A percentile compares a stretch with the other conserved stretches of the same genome.
These are phyloP conservation scores for Mesoclemmys tuberculata DNA, from an alignment of 2,113 vertebrate species.

Conservation along the genomic window DNA sequence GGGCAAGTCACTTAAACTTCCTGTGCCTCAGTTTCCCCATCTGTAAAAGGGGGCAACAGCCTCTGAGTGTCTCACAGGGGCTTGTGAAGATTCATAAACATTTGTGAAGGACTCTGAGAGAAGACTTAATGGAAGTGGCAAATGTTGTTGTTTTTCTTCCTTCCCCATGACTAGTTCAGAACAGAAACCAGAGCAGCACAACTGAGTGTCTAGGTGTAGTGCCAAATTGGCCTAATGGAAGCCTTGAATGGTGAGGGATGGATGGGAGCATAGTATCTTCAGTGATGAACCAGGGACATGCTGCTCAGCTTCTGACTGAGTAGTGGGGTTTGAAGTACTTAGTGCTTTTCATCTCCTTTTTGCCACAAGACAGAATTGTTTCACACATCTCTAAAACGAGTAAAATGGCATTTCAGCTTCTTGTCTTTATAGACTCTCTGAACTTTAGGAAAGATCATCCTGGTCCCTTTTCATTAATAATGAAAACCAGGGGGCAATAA, in stretches of 20 bases:
- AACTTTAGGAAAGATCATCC: constrained; percentile 90
- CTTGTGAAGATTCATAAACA: too few relatives aligned
- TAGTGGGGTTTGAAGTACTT: not conserved
- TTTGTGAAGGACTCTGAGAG: not conserved
- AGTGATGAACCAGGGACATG: too few relatives aligned
- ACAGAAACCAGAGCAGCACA: too few relatives aligned
- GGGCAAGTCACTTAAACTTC: not conserved
- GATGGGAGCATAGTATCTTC: too few relatives aligned
- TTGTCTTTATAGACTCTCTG: constrained; percentile 89
- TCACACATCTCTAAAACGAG: constrained; percentile 85
- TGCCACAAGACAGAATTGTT: constrained; percentile 82
- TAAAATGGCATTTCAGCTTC: constrained; percentile 87
- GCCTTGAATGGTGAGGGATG: not conserved
- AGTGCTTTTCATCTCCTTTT: constrained; percentile 44
- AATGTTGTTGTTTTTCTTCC: too few relatives aligned
- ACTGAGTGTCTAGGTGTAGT: too few relatives aligned
- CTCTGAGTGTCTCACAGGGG: not conserved
- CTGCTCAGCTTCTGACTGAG: not conserved
- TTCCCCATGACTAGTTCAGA: too few relatives aligned
- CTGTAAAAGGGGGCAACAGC: not conserved
- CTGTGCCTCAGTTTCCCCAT: not conserved
- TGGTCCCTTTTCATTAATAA: constrained; percentile 90
- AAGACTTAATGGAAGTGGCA: too few relatives aligned
- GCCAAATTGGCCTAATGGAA: not conserved
- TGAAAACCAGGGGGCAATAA: constrained; percentile 88